These are phyloP conservation scores for Columba livia DNA, from an alignment of 2,113 vertebrate genomes.

Conservation along the genomic window DNA sequence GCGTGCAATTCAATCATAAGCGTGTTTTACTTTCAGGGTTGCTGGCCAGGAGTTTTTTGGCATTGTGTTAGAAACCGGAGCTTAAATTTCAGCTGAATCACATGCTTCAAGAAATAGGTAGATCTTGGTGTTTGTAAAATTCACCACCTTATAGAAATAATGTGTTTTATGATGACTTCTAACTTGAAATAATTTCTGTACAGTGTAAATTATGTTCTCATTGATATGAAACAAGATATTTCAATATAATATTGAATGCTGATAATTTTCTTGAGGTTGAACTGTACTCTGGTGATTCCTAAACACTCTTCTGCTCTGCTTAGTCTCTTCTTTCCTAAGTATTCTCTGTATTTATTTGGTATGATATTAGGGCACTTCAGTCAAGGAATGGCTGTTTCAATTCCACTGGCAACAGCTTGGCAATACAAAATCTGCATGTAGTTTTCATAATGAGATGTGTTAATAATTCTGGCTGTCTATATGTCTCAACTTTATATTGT, in stretches of 20 bases:
- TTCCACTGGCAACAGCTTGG: neutral
- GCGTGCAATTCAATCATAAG: neutral
- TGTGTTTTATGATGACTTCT: neutral
- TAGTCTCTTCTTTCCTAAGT: neutral
- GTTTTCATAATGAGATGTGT: neutral
- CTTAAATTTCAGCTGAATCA: neutral
- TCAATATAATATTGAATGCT: neutral
- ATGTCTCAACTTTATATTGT: neutral
- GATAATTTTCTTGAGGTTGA: neutral
- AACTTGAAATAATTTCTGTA: neutral
- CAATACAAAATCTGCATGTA: neutral
- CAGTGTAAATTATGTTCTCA: neutral
- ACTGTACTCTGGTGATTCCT: neutral
- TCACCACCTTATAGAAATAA: neutral
- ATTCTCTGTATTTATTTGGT: neutral
- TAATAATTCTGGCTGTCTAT: neutral
- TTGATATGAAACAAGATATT: neutral
- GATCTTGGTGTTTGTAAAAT: neutral
- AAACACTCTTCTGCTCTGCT: neutral
- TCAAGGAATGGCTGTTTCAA: neutral
- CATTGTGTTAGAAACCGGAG: neutral
- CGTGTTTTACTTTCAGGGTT: neutral
- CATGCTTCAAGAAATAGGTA: neutral
- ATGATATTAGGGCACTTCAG: neutral
- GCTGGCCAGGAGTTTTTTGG: neutral